These are phyloP conservation scores for Trissolcus basalis DNA, from an alignment of 1,140 invertebrate species.

Conservation along the genomic window DNA sequence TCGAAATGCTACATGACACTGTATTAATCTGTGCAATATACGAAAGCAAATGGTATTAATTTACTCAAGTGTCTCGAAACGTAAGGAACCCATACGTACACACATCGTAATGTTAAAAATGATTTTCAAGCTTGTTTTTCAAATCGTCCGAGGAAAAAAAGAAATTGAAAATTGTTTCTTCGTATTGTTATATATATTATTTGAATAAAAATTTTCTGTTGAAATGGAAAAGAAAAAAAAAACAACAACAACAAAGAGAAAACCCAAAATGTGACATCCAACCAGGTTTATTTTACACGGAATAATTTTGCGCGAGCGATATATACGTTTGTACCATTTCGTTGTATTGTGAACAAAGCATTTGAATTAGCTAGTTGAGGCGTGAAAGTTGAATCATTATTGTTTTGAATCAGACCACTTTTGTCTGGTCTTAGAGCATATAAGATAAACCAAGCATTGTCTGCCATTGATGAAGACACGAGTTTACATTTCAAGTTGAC, in stretches of 20 bases:
- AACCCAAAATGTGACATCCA: neutral
- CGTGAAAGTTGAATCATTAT: constrained; percentile 50
- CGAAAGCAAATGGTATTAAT: constrained; percentile 55
- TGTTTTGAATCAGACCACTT: constrained; percentile 24
- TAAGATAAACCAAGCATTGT: constrained; percentile 51
- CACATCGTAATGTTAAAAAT: constrained; percentile 2
- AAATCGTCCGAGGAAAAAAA: constrained; percentile 4
- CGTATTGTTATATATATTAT: constrained; percentile 15
- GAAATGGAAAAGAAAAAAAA: constrained; percentile 1
- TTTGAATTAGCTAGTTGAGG: constrained; percentile 52
- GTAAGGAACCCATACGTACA: constrained; percentile 25
- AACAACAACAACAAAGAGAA: neutral
- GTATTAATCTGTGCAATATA: constrained; percentile 58
- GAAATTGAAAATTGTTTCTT: constrained; percentile 12
- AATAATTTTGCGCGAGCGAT: constrained; percentile 37
- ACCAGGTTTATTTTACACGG: constrained; percentile 30
- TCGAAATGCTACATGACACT: constrained; percentile 54
- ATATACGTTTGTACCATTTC: constrained; percentile 46
- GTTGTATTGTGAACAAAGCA: constrained; percentile 44
- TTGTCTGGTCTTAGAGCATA: constrained; percentile 48
- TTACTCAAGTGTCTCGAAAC: constrained; percentile 48
- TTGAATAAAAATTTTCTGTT: constrained; percentile 6
- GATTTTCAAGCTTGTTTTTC: constrained; percentile 18
- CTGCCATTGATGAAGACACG: constrained; percentile 35
- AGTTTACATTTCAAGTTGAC: constrained; percentile 29